phyloP scores from a whole-genome alignment of 2,113 vertebrate genomes.

The Shinisaurus crocodilurus region DNA sequence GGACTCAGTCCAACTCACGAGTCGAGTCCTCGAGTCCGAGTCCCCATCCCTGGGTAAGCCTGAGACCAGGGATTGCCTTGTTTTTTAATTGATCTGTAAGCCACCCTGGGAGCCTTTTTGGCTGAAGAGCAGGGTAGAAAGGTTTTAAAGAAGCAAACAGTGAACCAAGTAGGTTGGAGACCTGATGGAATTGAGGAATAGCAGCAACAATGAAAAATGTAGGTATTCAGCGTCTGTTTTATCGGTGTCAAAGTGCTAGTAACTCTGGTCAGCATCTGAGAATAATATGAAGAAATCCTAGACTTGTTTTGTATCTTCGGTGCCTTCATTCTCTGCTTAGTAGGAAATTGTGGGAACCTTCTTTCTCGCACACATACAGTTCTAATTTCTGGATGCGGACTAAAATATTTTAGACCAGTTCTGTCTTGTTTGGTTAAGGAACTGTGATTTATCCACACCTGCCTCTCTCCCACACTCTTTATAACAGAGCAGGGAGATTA shows the following conservation, averaged over 20 bases:
- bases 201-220: no score
- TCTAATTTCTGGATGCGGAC: neutral
- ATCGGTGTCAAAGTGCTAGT: conserved; percentile 52
- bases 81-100: no score
- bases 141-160: no score
- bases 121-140: no score
- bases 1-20: no score
- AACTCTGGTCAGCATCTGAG: conserved; percentile 29
- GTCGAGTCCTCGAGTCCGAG: no score
- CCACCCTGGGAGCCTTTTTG: no score
- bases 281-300: conserved; percentile 20
- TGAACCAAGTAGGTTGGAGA: conserved; percentile 60
- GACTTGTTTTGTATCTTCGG: conserved; percentile 1
- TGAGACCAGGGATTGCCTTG: no score
- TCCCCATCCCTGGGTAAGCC: no score
- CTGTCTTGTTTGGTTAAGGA: neutral
- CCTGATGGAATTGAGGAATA: conserved; percentile 62
- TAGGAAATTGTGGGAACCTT: neutral
- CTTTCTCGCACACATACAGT: neutral
- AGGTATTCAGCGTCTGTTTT: conserved; percentile 51
- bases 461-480: neutral
- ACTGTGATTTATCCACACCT: neutral
- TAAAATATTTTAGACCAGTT: neutral
- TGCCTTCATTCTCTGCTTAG: conserved; percentile 11
- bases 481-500: neutral